These are phyloP conservation scores for Manis crassicaudata DNA, from an alignment of 2,797 vertebrate genomes.

Conservation along the genomic window DNA sequence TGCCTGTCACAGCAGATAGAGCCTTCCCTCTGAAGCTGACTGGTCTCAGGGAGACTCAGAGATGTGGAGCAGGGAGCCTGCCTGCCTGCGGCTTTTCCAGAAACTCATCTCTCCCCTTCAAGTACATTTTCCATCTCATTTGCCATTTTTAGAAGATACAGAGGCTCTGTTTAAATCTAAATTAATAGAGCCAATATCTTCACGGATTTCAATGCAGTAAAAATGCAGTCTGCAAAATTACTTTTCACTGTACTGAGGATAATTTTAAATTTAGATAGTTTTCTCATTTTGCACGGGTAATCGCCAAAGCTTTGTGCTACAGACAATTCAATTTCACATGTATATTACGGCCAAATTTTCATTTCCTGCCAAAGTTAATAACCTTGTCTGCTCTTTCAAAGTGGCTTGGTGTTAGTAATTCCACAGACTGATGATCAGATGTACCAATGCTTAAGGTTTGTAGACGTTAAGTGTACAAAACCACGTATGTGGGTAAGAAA, in stretches of 20 bases:
- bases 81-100: conserved; percentile 51
- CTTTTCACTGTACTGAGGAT: conserved; percentile 75
- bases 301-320: conserved; percentile 81
- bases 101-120: conserved; percentile 66
- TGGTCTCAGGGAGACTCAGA: conserved; percentile 46
- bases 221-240: conserved; percentile 79
- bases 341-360: conserved; percentile 83
- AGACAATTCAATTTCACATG: conserved; percentile 84
- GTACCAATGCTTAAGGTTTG: conserved; percentile 37
- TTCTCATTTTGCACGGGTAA: conserved; percentile 83
- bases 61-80: conserved; percentile 14
- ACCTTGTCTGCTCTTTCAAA: conserved; percentile 78
- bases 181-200: conserved; percentile 80
- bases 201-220: conserved; percentile 75
- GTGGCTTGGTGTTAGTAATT: conserved; percentile 74
- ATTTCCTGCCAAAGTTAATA: conserved; percentile 83
- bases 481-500: conserved; percentile 50
- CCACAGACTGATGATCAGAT: conserved; percentile 72
- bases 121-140: conserved; percentile 78
- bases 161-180: conserved; percentile 78
- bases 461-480: conserved; percentile 66
- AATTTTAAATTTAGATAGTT: conserved; percentile 83
- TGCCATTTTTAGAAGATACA: conserved; percentile 76
- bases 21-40: conserved; percentile 10
- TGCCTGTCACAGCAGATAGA: conserved; percentile 40